Evolutionary conservation across 2,888 invertebrate genomes (phyloP).

Genomic region (Fabriciana adippe): DNA sequence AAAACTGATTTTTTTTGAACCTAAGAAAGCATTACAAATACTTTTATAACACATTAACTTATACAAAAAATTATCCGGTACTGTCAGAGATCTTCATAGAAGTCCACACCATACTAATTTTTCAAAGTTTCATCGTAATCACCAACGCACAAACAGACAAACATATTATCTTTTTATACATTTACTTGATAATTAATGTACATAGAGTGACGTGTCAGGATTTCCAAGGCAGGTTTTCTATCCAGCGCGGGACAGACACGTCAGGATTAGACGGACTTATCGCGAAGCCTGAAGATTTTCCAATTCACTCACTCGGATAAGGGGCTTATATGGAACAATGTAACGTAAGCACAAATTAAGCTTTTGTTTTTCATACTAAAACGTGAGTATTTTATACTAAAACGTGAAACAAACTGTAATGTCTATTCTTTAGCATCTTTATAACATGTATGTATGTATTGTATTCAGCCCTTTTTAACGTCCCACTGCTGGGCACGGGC

Average conservation of each 20-base stretch:
- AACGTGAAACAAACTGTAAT: neutral
- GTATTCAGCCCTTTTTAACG: too few species aligned
- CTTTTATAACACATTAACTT: too few species aligned
- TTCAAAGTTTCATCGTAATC: too few species aligned
- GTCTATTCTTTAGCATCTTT: neutral
- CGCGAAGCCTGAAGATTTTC: slow-evolving; percentile 36
- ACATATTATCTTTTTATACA: neutral
- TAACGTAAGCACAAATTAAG: slow-evolving; percentile 15
- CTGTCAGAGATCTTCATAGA: too few species aligned
- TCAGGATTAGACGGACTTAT: slow-evolving; percentile 37
- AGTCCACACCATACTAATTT: too few species aligned
- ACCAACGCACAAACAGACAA: too few species aligned
- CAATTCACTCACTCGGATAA: slow-evolving; percentile 33
- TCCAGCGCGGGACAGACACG: slow-evolving; percentile 11
- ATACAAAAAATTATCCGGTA: too few species aligned
- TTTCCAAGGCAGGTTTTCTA: neutral
- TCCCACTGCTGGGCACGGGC: too few species aligned
- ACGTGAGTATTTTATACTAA: neutral
- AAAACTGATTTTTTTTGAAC: too few species aligned
- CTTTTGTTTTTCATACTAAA: slow-evolving; percentile 13
- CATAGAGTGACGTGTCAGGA: neutral
- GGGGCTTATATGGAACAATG: slow-evolving; percentile 17
- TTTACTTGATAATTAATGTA: neutral
- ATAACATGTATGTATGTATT: too few species aligned
- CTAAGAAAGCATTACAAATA: too few species aligned